Evolutionary conservation across 35 echinoderm and acorn worm genomes (phyloP), one percentile per base, ranked within the genome.

Genomic region (Patiria miniata): DNA sequence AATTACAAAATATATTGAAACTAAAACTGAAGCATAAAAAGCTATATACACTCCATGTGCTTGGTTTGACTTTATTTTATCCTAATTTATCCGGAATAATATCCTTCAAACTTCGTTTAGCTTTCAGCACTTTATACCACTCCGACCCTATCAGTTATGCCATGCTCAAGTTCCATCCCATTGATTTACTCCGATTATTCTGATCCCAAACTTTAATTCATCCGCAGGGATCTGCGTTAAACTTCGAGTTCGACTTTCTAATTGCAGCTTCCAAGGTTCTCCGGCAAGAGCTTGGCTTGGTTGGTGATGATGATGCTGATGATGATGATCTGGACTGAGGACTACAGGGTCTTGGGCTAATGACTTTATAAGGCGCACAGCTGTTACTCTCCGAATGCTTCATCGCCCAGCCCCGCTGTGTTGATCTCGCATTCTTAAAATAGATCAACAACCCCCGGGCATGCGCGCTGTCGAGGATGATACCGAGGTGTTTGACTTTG

Each of bases 291-390:
- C 42, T 12, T 6, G 12, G 42, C 42, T 47, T 47, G 42, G 4
- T 12, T 47, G 42, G 12, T 47, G 42, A 30, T 34, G 2, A 7
- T 36, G 60, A 68, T 68, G 60, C 7, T 1, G 18, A 68, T 0
- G 60, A 68, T 16, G 65, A 73, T 30, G 65, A 34, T 30, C 65
- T 18, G 9, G 34, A 34, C 34, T n/a, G n/a, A 73, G 65, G 58
- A 47, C 4, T 47, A 47, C 42, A 47, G 42, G 42, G 12, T 18
- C 2, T 18, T 18, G 29, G 65, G 65, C 26, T 73, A 73, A 73
- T 73, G 65, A 73, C 65, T 73, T 73, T 73, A 73, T 73, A 73
- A 73, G 65, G 65, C 29, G 65, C 65, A 73, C 65, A 73, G 65
- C 65, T 73, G 65, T 73, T 73, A 28, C 12, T 34, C 34, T 18